Evolutionary conservation across 1,140 invertebrate genomes (phyloP), one percentile per base, ranked within the genome.

Genomic region (Lepidurus apus): DNA sequence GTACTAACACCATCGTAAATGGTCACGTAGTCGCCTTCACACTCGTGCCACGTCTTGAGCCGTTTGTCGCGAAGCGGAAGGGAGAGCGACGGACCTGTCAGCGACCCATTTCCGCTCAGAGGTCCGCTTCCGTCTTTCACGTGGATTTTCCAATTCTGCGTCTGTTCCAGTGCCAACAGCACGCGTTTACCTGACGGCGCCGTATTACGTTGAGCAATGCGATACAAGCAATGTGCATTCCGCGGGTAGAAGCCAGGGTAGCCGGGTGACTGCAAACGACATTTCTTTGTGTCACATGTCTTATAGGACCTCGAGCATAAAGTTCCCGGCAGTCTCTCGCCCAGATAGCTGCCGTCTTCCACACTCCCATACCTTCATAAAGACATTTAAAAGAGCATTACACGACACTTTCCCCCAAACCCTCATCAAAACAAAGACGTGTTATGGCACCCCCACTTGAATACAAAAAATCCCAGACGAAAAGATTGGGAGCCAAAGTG

Each of bases 1-100:
- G 93, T 95, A 77, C 93, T 95, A 82, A 94, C 94, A 47, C 95
- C 93, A 83, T 96, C 94, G 86, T 95, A 96, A 44, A 96, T 91
- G 7, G 93, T 94, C 77, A 95, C 92, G 85, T 93, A 94, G 85
- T 95, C 93, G 85, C 93, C 92, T 83, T 95, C 93, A 85, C 94
- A 95, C 79, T 93, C 91, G 81, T 91, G 89, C 92, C 93, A 95
- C 79, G 91, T 92, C 45, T 84, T 85, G 82, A 75, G 81, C 87
- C 89, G 84, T 78, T 84, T 85, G 80, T 88, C 53, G 47, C 53
- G 73, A 42, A 42, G 53, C 65, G 44, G 42, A 43, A 34, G 75
- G 42, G 4, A 42, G 45, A 47, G 45, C 1, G 45, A 47, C 53
- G 53, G 53, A 65, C 53, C 53, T 65, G 53, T 65, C 53, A 65